Conservation (phyloP, 2,888 invertebrate genomes). For the Cyaniris semiargus region DNA sequence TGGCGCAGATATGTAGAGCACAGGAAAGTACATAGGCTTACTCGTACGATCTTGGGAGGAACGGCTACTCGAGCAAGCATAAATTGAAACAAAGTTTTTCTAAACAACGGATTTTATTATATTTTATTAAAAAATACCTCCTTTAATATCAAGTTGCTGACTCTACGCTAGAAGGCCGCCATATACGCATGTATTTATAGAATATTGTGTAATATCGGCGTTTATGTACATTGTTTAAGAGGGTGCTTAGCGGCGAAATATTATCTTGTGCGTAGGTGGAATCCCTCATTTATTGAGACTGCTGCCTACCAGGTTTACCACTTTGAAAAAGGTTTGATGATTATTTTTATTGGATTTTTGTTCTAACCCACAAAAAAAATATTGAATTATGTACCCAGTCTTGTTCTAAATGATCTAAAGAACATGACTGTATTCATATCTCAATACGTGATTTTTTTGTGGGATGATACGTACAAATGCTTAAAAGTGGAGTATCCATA, state of each 20-base stretch:
- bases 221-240: slow-evolving; percentile 60
- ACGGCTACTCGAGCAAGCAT: too few relatives aligned
- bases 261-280: slow-evolving; percentile 55
- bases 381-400: too few relatives aligned
- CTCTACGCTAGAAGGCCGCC: slow-evolving; percentile 44
- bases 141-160: slow-evolving; percentile 24
- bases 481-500: too few relatives aligned
- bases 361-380: too few relatives aligned
- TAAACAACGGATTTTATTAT: not conserved
- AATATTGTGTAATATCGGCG: slow-evolving; percentile 57
- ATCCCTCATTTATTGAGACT: slow-evolving; percentile 54
- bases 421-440: too few relatives aligned
- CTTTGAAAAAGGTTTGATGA: not conserved
- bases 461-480: too few relatives aligned
- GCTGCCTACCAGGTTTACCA: not conserved
- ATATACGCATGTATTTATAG: slow-evolving; percentile 57
- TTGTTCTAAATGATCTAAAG: too few relatives aligned
- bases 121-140: not conserved
- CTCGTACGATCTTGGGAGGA: too few relatives aligned
- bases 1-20: too few relatives aligned
- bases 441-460: too few relatives aligned
- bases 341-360: not conserved
- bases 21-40: too few relatives aligned
- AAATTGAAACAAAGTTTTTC: not conserved
- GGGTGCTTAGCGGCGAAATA: slow-evolving; percentile 68